Percentiles rank a stretch among this genome's conserved stretches.
Evolutionary conservation across 2,797 vertebrate genomes (phyloP).

Genomic region (Notolepis coatsorum): DNA sequence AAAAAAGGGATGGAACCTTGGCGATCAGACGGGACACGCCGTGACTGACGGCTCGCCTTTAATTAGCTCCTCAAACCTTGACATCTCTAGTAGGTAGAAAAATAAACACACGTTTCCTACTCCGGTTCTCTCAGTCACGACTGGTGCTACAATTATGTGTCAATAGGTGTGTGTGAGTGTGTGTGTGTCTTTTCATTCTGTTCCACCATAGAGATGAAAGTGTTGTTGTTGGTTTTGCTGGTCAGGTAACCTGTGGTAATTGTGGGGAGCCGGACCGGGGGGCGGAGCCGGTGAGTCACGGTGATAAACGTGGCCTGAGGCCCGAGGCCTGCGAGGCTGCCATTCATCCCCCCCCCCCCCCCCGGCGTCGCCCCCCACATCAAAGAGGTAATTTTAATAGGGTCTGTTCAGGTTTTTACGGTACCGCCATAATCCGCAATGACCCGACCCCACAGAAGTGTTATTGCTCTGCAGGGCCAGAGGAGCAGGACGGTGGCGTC

Average conservation of each 20-base stretch:
- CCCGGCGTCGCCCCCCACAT: background rate
- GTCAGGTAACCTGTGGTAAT: background rate
- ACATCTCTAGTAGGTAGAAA: background rate
- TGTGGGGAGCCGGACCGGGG: background rate
- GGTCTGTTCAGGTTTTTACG: conserved; percentile 14
- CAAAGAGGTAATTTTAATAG: conserved; percentile 11
- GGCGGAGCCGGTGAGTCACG: conserved; percentile 1
- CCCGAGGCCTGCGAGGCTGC: background rate
- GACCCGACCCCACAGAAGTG: conserved; percentile 1
- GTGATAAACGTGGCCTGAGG: background rate
- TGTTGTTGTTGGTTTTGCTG: background rate
- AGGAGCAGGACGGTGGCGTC: too few species aligned
- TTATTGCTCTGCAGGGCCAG: conserved; percentile 10
- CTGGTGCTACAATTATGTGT: background rate
- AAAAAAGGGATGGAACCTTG: background rate
- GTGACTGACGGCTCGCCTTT: background rate
- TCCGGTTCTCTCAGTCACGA: background rate
- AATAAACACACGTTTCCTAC: background rate
- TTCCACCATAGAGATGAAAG: background rate
- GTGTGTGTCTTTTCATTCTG: background rate
- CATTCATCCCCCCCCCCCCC: conserved; percentile 1
- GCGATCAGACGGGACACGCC: background rate
- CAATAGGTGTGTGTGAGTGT: background rate
- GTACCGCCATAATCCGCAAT: background rate
- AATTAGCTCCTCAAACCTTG: background rate